Evolutionary conservation across 2,797 vertebrate genomes (phyloP).

Genomic region (Spheniscus humboldti): DNA sequence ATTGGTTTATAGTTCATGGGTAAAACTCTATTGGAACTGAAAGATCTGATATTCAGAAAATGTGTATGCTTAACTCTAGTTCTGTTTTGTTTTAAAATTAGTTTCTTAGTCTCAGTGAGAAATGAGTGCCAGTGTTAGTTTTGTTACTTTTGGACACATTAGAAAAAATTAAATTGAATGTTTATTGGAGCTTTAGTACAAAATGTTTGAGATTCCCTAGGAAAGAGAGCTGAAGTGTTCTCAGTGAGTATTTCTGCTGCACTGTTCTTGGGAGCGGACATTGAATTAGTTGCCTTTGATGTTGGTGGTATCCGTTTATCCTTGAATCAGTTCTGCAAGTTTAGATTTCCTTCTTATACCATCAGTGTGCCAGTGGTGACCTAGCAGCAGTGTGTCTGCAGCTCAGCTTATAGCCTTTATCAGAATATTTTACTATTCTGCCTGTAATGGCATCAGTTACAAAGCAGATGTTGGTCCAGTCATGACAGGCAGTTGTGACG

Average conservation of each 20-base stretch:
- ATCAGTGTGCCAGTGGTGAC: neutral
- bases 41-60: conserved; percentile 4
- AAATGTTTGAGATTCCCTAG: neutral
- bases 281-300: neutral
- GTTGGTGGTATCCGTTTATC: neutral
- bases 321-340: neutral
- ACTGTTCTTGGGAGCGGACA: neutral
- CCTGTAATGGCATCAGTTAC: neutral
- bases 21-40: neutral
- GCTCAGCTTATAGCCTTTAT: neutral
- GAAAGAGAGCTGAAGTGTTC: neutral
- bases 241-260: neutral
- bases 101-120: neutral
- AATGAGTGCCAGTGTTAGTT: neutral
- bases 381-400: neutral
- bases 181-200: neutral
- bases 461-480: neutral
- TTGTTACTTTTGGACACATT: neutral
- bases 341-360: neutral
- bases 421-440: neutral
- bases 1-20: conserved; percentile 1
- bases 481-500: neutral
- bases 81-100: neutral
- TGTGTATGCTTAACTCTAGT: neutral
- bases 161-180: neutral